Evolutionary conservation across 2,113 vertebrate species (phyloP), one percentile per base, ranked within the genome.

Genomic region (Pomatostomus ruficeps): DNA sequence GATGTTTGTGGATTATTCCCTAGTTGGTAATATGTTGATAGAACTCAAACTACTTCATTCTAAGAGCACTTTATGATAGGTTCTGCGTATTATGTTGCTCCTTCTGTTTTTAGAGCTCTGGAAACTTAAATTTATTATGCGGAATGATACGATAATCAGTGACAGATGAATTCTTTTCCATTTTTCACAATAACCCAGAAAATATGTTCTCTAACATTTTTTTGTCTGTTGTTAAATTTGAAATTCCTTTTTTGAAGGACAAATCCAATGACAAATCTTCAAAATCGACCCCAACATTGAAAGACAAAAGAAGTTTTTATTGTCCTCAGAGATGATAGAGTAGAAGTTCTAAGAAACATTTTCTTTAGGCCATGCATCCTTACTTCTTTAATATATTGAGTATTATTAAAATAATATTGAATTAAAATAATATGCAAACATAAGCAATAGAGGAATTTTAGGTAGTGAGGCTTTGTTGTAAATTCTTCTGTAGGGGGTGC

Each of bases 221-320:
- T 42, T 66, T 9, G 14, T n/a, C 43, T 11, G 3, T 31, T 66
- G 23, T 81, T 90, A 54, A 33, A 83, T 82, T 23, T 83, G 33
- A 78, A 85, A 83, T 75, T 54, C 9, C 20, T 55, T 77, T 45
- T 63, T 35, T 48, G 29, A 62, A 54, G 35, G 19, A 89, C 54
- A 22, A 73, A 33, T 61, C 18, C 24, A 35, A 12, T 49, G 29
- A 26, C 35, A 26, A 38, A 57, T 33, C 19, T 77, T 81, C 0
- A 65, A 43, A 81, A 84, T 43, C 1, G 0, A 38, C 16, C 3
- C 4, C 9, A 63, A 13, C 4, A 12, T 18, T 51, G 26, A 11
- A 67, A 88, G 11, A 62, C 31, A 45, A 79, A 46, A 33, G 18
- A 42, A 15, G 8, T 6, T 67, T 38, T 59, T 75, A 2, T 24